Base-by-base conservation (phyloP, 2,888 invertebrate species). In the Eucriotettix oculatus region DNA sequence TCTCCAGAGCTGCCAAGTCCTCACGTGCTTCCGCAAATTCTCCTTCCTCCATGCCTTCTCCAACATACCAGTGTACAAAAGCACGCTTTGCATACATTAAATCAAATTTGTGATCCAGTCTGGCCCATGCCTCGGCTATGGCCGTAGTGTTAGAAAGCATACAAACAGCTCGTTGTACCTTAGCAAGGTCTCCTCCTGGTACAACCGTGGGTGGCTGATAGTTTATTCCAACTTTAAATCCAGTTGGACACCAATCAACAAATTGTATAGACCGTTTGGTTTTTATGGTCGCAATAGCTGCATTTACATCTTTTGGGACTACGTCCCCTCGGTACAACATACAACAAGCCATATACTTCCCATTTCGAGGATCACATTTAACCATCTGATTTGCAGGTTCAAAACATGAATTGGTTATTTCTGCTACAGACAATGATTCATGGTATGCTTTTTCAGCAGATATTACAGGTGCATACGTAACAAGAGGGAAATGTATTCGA, bases 381-480 rank as follows among this genome's bases (percentile, higher is more conserved):
- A 63, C 63, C 63, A 66, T 76, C 75, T 62, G 73, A 71, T 16
- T 77, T 75, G 73, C 72, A 10, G 77, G 76, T 65, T 78, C 78
- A 67, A 79, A 79, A 68, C 78, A 79, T 52, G 75, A 71, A 63
- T 75, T 74, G 60, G 79, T 79, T 64, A 78, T 76, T 73, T 73
- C 76, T 16, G 71, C 66, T 43, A 71, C 75, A 16, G 71, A 66
- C 63, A 72, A 66, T 65, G 74, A 74, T 57, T 63, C 63, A 52
- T 63, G 63, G 54, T 61, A 61, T 1, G 76, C 76, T 78, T 93
- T 93, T 76, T 93, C 93, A 62, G 93, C 90, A 1, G 91, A 90
- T 75, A 94, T 90, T 69, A 94, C 90, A n/a, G 92, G 93, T 16
- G 92, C 91, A 72, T 93, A 93, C 63, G 88, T 89, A 75, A 95